Conservation (phyloP, 2,113 vertebrate genomes). For the Mastomys natalensis region DNA sequence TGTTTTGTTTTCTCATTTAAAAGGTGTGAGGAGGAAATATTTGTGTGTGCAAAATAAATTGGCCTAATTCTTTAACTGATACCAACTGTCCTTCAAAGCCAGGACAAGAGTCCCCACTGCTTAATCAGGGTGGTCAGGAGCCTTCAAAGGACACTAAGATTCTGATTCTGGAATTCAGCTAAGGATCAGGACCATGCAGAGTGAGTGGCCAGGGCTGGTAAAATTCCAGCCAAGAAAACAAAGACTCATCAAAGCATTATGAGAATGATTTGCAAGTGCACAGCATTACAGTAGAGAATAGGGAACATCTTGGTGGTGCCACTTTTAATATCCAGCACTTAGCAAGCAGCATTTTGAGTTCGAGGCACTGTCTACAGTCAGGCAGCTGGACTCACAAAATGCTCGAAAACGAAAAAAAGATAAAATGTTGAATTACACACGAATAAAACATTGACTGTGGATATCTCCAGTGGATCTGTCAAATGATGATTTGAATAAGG, state of each 20-base stretch:
- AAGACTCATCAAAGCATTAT: constrained; percentile 70
- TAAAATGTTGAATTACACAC: constrained; percentile 28
- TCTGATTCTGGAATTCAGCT: constrained; percentile 1
- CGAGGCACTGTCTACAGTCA: too few species aligned
- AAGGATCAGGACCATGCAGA: constrained; percentile 72
- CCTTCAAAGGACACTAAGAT: constrained; percentile 53
- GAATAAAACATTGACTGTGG: constrained; percentile 53
- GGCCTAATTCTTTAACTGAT: constrained; percentile 67
- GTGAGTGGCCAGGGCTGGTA: constrained; percentile 40
- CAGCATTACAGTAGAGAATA: not conserved
- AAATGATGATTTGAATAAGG: not conserved
- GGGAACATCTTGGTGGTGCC: not conserved
- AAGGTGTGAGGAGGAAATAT: constrained; percentile 1
- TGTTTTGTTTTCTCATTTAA: not conserved
- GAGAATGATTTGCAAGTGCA: constrained; percentile 51
- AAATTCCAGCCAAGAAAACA: constrained; percentile 74
- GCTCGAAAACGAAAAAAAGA: too few species aligned
- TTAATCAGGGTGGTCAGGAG: not conserved
- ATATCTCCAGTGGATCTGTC: not conserved
- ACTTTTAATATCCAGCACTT: too few species aligned
- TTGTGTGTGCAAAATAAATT: constrained; percentile 57
- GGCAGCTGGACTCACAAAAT: too few species aligned
- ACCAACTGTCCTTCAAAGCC: not conserved
- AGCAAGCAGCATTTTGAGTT: too few species aligned
- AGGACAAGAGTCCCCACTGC: constrained; percentile 42